A percentile compares a stretch with the other conserved stretches of the same genome.
phyloP scores from a whole-genome alignment of 2,113 vertebrate species.

The Dendrocopos noguchii region DNA sequence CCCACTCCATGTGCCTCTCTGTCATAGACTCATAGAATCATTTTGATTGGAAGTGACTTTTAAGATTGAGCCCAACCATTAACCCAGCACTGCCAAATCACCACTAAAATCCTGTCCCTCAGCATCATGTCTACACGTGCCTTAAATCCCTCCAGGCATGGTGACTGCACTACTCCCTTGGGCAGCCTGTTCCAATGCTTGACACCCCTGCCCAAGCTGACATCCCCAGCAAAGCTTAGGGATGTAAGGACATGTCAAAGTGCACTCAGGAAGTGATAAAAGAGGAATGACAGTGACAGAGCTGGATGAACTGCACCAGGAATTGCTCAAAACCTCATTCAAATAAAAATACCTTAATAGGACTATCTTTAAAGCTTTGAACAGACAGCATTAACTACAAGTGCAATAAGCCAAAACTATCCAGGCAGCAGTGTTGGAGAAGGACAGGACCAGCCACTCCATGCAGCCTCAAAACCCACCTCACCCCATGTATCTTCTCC shows the following conservation, averaged over 20 bases:
- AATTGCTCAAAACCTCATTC: background rate
- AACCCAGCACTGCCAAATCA: too few species aligned
- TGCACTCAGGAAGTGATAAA: background rate
- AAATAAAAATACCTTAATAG: background rate
- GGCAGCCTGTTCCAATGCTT: too few species aligned
- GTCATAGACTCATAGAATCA: too few species aligned
- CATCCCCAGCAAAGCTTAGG: background rate
- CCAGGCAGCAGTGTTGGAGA: background rate
- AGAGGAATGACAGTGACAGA: background rate
- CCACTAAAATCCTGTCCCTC: too few species aligned
- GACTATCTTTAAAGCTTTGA: background rate
- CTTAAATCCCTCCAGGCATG: too few species aligned
- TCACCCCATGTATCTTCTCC: background rate
- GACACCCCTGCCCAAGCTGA: background rate
- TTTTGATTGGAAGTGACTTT: too few species aligned
- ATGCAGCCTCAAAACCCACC: background rate
- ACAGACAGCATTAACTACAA: background rate
- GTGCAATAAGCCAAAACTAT: background rate
- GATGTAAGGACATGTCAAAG: fast-evolving
- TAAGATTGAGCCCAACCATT: too few species aligned
- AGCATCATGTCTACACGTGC: too few species aligned
- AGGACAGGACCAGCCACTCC: background rate
- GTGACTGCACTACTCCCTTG: too few species aligned
- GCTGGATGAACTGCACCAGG: background rate
- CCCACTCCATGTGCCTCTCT: background rate